Evolutionary conservation across 1,140 invertebrate genomes (phyloP).

Genomic region (Homalodisca vitripennis): DNA sequence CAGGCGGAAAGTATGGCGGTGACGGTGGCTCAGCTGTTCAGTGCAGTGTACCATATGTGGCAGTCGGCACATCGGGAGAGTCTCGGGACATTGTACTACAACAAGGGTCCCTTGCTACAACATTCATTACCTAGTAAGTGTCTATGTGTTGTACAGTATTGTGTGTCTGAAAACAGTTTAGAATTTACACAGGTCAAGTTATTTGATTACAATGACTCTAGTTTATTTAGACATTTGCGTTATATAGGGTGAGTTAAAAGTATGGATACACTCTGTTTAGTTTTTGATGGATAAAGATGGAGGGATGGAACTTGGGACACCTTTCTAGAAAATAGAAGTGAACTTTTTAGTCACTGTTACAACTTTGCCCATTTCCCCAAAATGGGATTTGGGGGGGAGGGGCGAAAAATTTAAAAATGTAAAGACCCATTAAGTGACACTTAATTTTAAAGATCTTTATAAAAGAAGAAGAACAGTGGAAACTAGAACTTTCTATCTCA

Average conservation of each 20-base stretch:
- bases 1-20: conserved; percentile 4
- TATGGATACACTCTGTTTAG: no score
- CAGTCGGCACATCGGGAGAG: background rate
- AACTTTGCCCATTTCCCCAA: no score
- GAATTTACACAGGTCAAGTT: background rate
- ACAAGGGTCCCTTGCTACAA: background rate
- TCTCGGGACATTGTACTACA: conserved; percentile 1
- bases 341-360: no score
- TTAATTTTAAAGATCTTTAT: no score
- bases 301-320: no score
- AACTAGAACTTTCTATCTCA: no score
- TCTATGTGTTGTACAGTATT: background rate
- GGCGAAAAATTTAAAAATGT: background rate
- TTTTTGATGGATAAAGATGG: no score
- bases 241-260: no score
- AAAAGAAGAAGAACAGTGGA: no score
- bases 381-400: no score
- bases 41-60: background rate
- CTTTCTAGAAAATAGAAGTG: no score
- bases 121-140: background rate
- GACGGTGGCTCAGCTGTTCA: conserved; percentile 2
- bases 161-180: background rate
- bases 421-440: no score
- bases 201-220: background rate
- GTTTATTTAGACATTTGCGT: background rate